Evolutionary conservation across 1,140 invertebrate species (phyloP).

Genomic region (Holotrichia oblita): DNA sequence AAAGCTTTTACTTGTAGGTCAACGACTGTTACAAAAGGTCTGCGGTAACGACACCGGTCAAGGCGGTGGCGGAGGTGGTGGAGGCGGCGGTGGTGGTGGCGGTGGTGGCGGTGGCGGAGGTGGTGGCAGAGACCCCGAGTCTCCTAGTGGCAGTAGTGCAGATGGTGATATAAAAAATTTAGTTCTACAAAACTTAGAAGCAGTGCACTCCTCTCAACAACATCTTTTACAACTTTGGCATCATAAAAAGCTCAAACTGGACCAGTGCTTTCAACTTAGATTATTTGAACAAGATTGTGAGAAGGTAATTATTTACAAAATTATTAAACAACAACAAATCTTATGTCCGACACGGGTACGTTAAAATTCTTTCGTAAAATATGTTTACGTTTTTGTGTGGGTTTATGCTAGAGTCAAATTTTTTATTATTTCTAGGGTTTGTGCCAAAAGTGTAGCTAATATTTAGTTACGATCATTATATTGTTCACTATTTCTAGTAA

Average conservation of each 20-base stretch:
- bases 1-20: constrained; percentile 59
- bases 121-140: constrained; percentile 61
- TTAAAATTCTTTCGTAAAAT: too few species aligned
- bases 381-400: too few species aligned
- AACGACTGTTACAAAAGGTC: constrained; percentile 64
- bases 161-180: constrained; percentile 63
- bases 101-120: constrained; percentile 58
- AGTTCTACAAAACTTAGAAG: constrained; percentile 81
- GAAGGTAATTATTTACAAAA: constrained; percentile 70
- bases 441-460: too few species aligned
- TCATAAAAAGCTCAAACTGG: constrained; percentile 90
- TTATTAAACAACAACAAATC: too few species aligned
- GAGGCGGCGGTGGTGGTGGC: constrained; percentile 54
- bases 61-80: constrained; percentile 59
- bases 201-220: constrained; percentile 86
- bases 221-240: constrained; percentile 94
- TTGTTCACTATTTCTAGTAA: too few species aligned
- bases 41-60: constrained; percentile 60
- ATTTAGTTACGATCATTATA: too few species aligned
- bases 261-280: constrained; percentile 94
- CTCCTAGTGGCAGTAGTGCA: constrained; percentile 55
- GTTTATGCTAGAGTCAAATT: too few species aligned
- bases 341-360: too few species aligned
- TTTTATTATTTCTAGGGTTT: too few species aligned
- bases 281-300: constrained; percentile 97